Evolutionary conservation across 2,888 invertebrate genomes (phyloP).

Genomic region (Pogonocherus hispidulus): DNA sequence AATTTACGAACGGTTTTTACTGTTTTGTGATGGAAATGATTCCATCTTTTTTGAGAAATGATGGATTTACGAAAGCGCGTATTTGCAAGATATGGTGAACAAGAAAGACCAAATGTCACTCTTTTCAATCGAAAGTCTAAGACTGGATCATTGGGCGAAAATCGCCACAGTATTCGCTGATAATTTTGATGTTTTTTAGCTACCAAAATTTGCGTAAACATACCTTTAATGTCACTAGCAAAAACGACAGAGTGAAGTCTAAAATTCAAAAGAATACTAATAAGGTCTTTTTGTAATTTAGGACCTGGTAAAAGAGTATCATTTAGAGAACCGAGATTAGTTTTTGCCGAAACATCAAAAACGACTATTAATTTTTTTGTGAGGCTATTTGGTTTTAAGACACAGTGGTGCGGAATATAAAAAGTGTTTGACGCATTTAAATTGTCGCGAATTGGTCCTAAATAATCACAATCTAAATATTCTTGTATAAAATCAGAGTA

Average conservation of each 20-base stretch:
- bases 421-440: neutral
- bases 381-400: neutral
- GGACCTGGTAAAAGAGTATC: neutral
- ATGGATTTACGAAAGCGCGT: no score
- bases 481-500: neutral
- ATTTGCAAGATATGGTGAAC: neutral
- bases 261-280: slow-evolving; percentile 4
- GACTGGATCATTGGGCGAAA: neutral
- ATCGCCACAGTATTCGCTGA: slow-evolving; percentile 15
- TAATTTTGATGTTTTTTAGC: slow-evolving; percentile 4
- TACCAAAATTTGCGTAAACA: slow-evolving; percentile 14
- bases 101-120: neutral
- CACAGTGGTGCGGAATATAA: slow-evolving; percentile 8
- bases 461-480: neutral
- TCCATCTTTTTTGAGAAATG: no score
- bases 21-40: no score
- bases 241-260: neutral
- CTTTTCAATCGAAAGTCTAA: neutral
- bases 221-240: slow-evolving; percentile 4
- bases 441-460: neutral
- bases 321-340: neutral
- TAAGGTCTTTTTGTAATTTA: slow-evolving; percentile 10
- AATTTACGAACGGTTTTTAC: no score
- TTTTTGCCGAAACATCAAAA: slow-evolving; percentile 7
- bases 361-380: neutral